phyloP scores from a whole-genome alignment of 2,888 invertebrate genomes.

The Ellobium chinense region DNA sequence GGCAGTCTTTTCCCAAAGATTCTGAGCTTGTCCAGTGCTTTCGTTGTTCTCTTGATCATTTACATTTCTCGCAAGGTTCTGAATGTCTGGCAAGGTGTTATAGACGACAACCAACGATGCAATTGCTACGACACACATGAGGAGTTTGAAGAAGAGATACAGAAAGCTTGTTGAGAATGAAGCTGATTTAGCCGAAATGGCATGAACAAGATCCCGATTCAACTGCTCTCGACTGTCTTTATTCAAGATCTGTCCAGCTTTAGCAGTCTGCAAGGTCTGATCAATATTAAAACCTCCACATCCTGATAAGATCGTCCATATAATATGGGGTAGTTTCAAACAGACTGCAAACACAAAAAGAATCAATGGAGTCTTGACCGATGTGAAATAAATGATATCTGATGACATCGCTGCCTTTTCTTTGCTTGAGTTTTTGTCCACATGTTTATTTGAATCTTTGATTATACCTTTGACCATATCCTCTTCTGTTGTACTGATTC shows the following conservation, averaged over 20 bases:
- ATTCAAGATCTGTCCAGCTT: neutral
- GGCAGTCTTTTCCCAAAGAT: too few species aligned
- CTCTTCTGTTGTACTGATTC: neutral
- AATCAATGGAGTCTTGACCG: neutral
- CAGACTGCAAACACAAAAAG: neutral
- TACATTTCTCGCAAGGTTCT: too few species aligned
- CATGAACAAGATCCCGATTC: neutral
- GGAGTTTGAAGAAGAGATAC: neutral
- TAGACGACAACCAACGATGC: neutral
- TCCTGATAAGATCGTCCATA: neutral
- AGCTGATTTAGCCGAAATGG: neutral
- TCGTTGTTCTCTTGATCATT: too few species aligned
- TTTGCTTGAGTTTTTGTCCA: neutral
- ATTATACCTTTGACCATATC: too few species aligned
- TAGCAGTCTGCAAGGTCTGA: neutral
- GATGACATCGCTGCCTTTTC: too few species aligned
- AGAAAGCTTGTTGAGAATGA: neutral
- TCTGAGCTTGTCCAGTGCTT: neutral
- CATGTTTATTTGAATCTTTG: too few species aligned
- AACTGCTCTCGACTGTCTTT: neutral
- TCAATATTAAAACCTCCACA: neutral
- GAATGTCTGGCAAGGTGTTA: too few species aligned
- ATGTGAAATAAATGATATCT: neutral
- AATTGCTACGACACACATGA: neutral
- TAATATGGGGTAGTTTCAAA: neutral